Evolutionary conservation across 2,888 invertebrate genomes (phyloP).

Genomic region (Tiliacea citrago): DNA sequence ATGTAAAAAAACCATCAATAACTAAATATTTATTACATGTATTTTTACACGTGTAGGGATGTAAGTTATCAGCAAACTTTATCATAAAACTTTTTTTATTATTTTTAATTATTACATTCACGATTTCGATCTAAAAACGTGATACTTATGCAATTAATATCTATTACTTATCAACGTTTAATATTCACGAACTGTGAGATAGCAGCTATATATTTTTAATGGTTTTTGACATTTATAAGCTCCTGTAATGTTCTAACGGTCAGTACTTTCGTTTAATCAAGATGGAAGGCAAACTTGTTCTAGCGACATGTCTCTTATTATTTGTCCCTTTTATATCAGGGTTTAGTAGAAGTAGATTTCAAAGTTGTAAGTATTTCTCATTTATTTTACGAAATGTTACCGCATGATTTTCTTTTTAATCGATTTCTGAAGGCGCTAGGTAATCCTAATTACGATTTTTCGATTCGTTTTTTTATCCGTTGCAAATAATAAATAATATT

Average conservation of each 20-base stretch:
- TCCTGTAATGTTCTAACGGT: not conserved
- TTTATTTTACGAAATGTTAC: not conserved
- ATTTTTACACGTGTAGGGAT: not conserved
- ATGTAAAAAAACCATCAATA: not conserved
- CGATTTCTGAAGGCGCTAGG: no score
- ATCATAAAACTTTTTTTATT: not conserved
- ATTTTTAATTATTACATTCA: conserved; percentile 13
- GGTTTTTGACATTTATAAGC: conserved; percentile 22
- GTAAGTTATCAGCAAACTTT: not conserved
- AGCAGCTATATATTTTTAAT: not conserved
- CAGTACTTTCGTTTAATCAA: not conserved
- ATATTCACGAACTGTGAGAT: conserved; percentile 11
- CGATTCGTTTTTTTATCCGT: no score
- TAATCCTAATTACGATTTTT: not conserved
- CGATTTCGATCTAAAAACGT: conserved; percentile 13
- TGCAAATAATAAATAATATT: no score
- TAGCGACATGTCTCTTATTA: no score
- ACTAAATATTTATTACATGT: no score
- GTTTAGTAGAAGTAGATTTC: accelerated
- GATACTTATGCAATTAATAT: not conserved
- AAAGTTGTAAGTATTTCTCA: not conserved
- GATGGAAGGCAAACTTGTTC: no score
- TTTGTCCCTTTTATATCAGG: not conserved
- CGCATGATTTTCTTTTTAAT: not conserved
- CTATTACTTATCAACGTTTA: conserved; percentile 25